phyloP scores from a whole-genome alignment of 1,140 invertebrate species.

The Diuraphis noxia region DNA sequence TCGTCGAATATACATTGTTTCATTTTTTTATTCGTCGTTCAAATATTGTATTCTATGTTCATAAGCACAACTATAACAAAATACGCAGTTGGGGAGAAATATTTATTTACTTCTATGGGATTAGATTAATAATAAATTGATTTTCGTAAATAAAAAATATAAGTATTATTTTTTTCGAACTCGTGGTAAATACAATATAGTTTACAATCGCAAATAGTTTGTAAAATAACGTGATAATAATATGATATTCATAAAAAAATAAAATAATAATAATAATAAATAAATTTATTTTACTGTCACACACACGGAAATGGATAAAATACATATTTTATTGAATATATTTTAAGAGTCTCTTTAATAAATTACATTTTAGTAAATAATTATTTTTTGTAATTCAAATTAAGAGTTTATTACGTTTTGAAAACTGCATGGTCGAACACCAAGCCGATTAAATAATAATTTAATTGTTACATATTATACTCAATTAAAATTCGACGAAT shows the following conservation, averaged over 20 bases:
- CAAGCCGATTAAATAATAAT: slow-evolving; percentile 8
- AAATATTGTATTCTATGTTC: background rate
- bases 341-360: background rate
- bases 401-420: background rate
- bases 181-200: background rate
- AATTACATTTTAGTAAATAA: background rate
- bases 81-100: background rate
- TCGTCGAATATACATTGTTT: background rate
- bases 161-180: background rate
- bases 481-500: slow-evolving; percentile 12
- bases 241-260: background rate
- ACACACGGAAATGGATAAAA: background rate
- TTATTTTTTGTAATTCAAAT: slow-evolving; percentile 5
- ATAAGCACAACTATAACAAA: background rate
- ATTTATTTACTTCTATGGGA: background rate
- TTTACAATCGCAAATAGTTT: background rate
- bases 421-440: slow-evolving; percentile 6
- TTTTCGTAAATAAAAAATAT: background rate
- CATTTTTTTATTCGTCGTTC: background rate
- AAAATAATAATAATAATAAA: background rate
- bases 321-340: background rate
- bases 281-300: background rate
- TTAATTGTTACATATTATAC: background rate
- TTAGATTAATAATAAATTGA: background rate
- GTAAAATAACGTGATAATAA: background rate